Conservation (phyloP, 2,113 vertebrate genomes). For the Rhagologus leucostigma region DNA sequence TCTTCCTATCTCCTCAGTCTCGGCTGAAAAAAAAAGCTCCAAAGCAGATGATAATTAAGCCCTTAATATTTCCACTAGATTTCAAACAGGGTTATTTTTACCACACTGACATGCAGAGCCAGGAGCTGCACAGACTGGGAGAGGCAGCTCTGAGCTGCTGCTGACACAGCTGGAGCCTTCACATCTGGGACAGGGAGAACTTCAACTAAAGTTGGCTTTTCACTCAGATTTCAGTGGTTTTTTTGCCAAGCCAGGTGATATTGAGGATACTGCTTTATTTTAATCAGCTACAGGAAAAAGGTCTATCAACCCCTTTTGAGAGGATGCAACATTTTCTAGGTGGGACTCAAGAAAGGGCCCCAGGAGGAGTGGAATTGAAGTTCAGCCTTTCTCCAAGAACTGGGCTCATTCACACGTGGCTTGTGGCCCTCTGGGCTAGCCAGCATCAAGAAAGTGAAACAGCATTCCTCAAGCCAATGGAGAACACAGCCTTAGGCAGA, state of each 20-base stretch:
- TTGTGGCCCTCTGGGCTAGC: background rate
- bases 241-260: background rate
- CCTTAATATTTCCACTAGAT: slow-evolving; percentile 1
- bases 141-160: background rate
- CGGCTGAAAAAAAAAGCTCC: background rate
- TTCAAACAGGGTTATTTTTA: slow-evolving; percentile 1
- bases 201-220: background rate
- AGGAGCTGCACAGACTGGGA: background rate
- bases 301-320: background rate
- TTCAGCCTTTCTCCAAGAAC: background rate
- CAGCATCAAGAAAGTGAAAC: background rate
- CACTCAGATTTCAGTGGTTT: background rate
- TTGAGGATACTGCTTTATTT: background rate
- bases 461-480: background rate
- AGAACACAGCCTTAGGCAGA: background rate
- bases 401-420: background rate
- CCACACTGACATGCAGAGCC: background rate
- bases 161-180: background rate
- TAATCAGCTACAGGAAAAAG: background rate
- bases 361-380: background rate
- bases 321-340: background rate
- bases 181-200: background rate
- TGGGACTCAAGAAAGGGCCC: background rate
- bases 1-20: background rate
- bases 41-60: slow-evolving; percentile 3